Evolutionary conservation across 2,113 vertebrate genomes (phyloP), one percentile per base, ranked within the genome.

Genomic region (Callionymus lyra): DNA sequence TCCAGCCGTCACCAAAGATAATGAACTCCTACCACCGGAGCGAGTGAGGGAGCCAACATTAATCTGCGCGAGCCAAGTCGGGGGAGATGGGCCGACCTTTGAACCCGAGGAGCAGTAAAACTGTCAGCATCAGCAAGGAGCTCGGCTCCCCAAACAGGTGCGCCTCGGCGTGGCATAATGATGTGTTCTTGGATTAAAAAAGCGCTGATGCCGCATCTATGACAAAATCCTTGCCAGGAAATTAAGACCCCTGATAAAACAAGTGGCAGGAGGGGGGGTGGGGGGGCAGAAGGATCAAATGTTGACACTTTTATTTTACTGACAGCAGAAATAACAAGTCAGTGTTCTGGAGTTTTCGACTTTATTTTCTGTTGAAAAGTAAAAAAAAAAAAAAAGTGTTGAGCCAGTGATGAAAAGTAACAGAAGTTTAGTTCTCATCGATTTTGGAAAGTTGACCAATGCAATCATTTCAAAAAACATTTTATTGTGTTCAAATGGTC

Each of bases 51-150:
- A 65, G 63, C 65, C 34, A 9, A 56, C 68, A 27, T 70, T 75
- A 77, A 82, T 81, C 68, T 74, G 51, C 68, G 57, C 45, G 33
- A 64, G 74, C 72, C 64, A 74, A 72, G 68, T 43, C 72, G 45
- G 50, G 71, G 74, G 62, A 48, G 55, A 77, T 38, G 62, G 18
- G 56, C 42, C 62, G 64, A 54, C 63, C 74, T 71, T 44, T 69
- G 65, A 77, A 76, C 68, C 36, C 13, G 1, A n/a, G 15, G 48
- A 60, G 53, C 66, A 56, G 31, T 46, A 60, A 75, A 78, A 74
- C 43, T 59, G 55, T 37, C 33, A 6, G 36, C 12, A 47, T 80
- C 80, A 81, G 75, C 69, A 56, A 55, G 43, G 49, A 56, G 41
- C 42, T 21, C 32, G 36, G 44, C 42, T 72, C 60, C 55, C 70